Evolutionary conservation across 2,888 invertebrate species (phyloP), one percentile per base, ranked within the genome.

Genomic region (Drosophila hawaiiensis): DNA sequence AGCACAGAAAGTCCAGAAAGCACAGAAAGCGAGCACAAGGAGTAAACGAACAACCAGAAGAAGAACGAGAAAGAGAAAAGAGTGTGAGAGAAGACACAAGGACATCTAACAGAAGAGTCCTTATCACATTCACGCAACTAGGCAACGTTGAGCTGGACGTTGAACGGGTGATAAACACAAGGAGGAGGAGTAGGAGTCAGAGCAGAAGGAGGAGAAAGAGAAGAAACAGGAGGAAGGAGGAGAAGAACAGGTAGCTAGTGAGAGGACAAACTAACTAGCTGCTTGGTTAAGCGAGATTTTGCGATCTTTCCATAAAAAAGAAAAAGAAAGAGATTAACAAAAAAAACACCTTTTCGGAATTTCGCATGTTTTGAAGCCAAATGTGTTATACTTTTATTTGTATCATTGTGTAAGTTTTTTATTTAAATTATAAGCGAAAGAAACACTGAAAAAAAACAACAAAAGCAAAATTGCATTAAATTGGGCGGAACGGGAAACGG

Each of bases 61-160:
- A 49, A 72, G 47, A 49, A 56, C 43, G 71, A 47, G 60, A 59
- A 74, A 74, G 75, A 81, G 71, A 66, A 58, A 7, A 68, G 60
- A 33, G 69, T 68, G 64, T 68, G 64, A 71, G 78, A 67, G 62
- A 74, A 69, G 62, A 63, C 76, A 73, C 69, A 63, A 70, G 78
- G 79, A 89, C 81, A 79, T 28, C 64, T 59, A 79, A 73, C 78
- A 80, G 80, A 82, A 82, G 74, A 60, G 76, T 85, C 90, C 91
- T 90, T 78, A 69, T 78, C 66, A 69, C 84, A 89, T 84, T 63
- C 79, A 68, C 64, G 58, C 60, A 77, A 29, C 41, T n/a, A 56
- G 19, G 83, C 83, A 89, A 89, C 88, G 93, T 92, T 93, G 93
- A 93, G 93, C 93, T 93, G 93, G 90, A 91, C 91, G 91, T 90